phyloP scores from a whole-genome alignment of 2,113 vertebrate species.

The Macrotus californicus region DNA sequence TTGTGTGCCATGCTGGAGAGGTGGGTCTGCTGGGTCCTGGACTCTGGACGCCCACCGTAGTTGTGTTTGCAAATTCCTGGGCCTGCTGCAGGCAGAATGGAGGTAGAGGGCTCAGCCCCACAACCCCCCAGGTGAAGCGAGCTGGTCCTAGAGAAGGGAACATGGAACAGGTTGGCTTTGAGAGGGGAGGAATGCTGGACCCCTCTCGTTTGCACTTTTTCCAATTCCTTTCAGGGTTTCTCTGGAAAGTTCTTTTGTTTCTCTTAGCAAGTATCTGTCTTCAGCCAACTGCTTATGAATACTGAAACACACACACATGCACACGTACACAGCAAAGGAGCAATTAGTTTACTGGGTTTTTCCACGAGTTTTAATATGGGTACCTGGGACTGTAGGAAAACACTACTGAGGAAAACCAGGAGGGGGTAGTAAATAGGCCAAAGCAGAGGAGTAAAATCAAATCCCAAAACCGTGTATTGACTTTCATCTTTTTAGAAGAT shows the following conservation, averaged over 20 bases:
- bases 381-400: neutral
- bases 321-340: neutral
- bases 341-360: neutral
- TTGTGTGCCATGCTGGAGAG: neutral
- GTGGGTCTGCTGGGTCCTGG: neutral
- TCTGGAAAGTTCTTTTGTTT: neutral
- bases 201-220: neutral
- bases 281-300: neutral
- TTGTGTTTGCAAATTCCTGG: neutral
- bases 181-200: no score
- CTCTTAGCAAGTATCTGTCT: slow-evolving; percentile 13
- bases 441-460: neutral
- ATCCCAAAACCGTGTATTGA: neutral
- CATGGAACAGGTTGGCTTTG: neutral
- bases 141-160: neutral
- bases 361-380: neutral
- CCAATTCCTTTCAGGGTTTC: neutral
- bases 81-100: neutral
- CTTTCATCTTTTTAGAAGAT: neutral
- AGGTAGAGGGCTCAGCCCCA: neutral
- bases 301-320: neutral
- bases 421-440: neutral
- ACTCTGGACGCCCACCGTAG: neutral
- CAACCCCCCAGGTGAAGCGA: neutral
- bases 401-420: neutral